A percentile compares a stretch with the other conserved stretches of the same genome.
phyloP scores from a whole-genome alignment of 2,888 invertebrate species.

The Ashinkailepas kermadecensis region DNA sequence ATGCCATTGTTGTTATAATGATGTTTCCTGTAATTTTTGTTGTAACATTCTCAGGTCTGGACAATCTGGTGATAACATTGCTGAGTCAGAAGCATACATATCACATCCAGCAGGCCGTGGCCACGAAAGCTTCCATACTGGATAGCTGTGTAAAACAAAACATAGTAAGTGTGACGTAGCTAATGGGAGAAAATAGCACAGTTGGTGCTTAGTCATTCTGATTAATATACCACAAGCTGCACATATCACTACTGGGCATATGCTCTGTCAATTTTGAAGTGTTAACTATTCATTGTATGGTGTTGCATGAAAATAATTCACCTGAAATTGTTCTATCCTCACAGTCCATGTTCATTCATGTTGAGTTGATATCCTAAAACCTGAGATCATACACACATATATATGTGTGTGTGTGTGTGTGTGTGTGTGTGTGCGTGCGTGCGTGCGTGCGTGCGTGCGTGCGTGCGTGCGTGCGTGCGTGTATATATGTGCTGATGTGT shows the following conservation, averaged over 20 bases:
- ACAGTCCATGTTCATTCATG: neutral
- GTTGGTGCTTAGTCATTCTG: no score
- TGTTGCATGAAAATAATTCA: neutral
- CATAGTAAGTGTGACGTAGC: neutral
- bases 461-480: no score
- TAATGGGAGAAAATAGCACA: no score
- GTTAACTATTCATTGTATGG: neutral
- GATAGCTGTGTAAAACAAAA: neutral
- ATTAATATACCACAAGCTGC: neutral
- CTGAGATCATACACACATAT: no score
- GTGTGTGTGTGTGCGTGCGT: no score
- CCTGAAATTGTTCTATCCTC: neutral
- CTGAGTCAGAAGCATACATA: neutral
- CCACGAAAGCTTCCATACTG: neutral
- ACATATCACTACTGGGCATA: neutral
- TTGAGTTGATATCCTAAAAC: no score
- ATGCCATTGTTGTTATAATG: no score
- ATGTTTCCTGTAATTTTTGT: neutral
- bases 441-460: no score
- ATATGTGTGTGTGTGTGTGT: no score
- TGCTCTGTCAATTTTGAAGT: neutral
- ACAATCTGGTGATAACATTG: neutral
- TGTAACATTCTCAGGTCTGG: neutral
- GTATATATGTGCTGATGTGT: no score
- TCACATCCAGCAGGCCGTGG: neutral